Percentiles rank a stretch among this genome's conserved stretches.
Evolutionary conservation across 1,140 invertebrate species (phyloP).

Genomic region (Drosophila bocqueti): DNA sequence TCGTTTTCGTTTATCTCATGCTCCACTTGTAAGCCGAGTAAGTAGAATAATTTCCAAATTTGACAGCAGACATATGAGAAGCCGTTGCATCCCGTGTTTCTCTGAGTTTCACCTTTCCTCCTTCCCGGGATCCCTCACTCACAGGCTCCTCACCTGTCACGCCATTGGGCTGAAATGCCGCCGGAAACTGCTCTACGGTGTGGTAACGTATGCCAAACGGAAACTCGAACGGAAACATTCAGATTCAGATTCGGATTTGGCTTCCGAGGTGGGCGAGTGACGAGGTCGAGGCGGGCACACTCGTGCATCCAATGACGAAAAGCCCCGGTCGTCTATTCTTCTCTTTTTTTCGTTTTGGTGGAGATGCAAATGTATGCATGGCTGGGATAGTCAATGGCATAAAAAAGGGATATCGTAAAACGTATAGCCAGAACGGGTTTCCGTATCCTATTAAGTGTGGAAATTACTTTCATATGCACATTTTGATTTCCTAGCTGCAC

Average conservation of each 20-base stretch:
- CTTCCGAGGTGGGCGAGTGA: slow-evolving; percentile 34
- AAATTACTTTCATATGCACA: slow-evolving; percentile 82
- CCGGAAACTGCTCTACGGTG: slow-evolving; percentile 40
- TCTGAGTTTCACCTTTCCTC: background rate
- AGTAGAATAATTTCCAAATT: slow-evolving; percentile 81
- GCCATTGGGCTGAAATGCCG: slow-evolving; percentile 26
- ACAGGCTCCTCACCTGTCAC: slow-evolving; percentile 29
- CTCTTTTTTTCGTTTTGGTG: background rate
- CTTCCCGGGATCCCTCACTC: background rate
- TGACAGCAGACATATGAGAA: slow-evolving; percentile 75
- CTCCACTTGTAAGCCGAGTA: slow-evolving; percentile 61
- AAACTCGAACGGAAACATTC: slow-evolving; percentile 70
- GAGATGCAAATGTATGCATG: slow-evolving; percentile 64
- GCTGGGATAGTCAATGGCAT: slow-evolving; percentile 64
- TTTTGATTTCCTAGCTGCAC: slow-evolving; percentile 78
- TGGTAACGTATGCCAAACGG: slow-evolving; percentile 64
- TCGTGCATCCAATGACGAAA: slow-evolving; percentile 65
- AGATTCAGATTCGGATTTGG: slow-evolving; percentile 27
- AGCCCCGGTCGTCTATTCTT: slow-evolving; percentile 22
- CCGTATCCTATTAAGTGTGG: slow-evolving; percentile 81
- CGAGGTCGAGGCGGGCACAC: slow-evolving; percentile 46
- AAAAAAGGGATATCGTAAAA: slow-evolving; percentile 78
- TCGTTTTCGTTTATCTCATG: slow-evolving; percentile 62
- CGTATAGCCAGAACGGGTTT: slow-evolving; percentile 73
- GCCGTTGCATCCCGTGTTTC: slow-evolving; percentile 32